phyloP scores from a whole-genome alignment of 2,888 invertebrate genomes.

The Papilio protenor region DNA sequence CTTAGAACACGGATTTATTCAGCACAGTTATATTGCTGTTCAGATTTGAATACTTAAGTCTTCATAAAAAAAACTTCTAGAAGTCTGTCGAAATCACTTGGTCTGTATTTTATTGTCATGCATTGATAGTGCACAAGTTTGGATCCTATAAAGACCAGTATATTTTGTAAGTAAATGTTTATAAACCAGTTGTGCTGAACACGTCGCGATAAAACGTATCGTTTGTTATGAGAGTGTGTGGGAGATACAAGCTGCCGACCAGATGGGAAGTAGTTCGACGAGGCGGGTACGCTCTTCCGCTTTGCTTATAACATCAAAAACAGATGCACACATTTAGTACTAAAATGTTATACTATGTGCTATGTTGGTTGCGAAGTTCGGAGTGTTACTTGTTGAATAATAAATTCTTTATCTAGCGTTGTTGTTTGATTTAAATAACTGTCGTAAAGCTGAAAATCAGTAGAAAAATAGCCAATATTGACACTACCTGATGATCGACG shows the following conservation, averaged over 20 bases:
- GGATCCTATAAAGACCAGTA: neutral
- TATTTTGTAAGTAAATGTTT: conserved; percentile 2
- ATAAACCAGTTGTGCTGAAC: conserved; percentile 5
- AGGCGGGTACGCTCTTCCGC: conserved; percentile 62
- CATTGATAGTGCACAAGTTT: neutral
- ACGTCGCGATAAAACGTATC: neutral
- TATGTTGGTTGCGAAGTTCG: neutral
- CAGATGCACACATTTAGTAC: neutral
- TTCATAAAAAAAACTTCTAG: neutral
- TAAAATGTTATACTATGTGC: neutral
- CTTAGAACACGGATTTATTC: neutral
- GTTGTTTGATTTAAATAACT: no score
- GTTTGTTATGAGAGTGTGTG: neutral
- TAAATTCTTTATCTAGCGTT: no score
- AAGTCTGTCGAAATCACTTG: neutral
- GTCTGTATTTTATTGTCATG: neutral
- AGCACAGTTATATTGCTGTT: neutral
- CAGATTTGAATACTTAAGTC: neutral
- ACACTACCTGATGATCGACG: neutral
- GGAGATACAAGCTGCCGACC: conserved; percentile 38
- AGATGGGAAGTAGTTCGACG: conserved; percentile 53
- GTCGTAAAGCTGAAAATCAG: neutral
- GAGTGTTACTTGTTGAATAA: neutral
- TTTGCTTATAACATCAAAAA: conserved; percentile 3
- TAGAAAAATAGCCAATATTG: neutral